Evolutionary conservation across 2,888 invertebrate genomes (phyloP).

Genomic region (Cephus nigrinus): DNA sequence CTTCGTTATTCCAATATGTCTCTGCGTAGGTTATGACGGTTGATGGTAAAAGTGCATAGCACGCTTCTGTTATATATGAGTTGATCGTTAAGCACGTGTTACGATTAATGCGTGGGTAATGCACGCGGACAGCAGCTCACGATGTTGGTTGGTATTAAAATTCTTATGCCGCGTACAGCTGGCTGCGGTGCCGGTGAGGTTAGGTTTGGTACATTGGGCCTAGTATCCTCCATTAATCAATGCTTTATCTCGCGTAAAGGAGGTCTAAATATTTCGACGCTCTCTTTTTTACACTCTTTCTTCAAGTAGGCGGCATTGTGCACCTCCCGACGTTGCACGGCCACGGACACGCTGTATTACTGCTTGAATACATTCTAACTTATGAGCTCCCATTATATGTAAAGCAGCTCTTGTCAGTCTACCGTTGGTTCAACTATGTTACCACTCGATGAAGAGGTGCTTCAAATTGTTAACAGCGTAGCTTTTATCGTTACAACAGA

Average conservation of each 20-base stretch:
- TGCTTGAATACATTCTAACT: conserved; percentile 37
- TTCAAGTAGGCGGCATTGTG: conserved; percentile 7
- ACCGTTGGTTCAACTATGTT: conserved; percentile 11
- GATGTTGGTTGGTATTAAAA: conserved; percentile 42
- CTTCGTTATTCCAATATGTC: neutral
- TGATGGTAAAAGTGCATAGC: neutral
- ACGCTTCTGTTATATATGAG: neutral
- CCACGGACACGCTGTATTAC: conserved; percentile 31
- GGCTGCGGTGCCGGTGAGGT: neutral
- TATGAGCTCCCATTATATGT: conserved; percentile 45
- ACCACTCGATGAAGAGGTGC: conserved; percentile 8
- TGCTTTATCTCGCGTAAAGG: conserved; percentile 38
- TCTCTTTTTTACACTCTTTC: conserved; percentile 4
- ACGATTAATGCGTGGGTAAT: conserved; percentile 39
- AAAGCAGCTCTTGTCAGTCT: conserved; percentile 37
- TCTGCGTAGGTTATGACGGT: neutral
- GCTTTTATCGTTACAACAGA: neutral
- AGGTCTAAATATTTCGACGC: conserved; percentile 48
- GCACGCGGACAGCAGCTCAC: conserved; percentile 32
- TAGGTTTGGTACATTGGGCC: conserved; percentile 35
- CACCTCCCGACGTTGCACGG: conserved; percentile 27
- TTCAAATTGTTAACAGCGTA: neutral
- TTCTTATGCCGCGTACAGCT: conserved; percentile 29
- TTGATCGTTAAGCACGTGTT: conserved; percentile 30
- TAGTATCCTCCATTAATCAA: conserved; percentile 48